Conservation (phyloP, 2,797 vertebrate species). For the Sardinella longiceps region DNA sequence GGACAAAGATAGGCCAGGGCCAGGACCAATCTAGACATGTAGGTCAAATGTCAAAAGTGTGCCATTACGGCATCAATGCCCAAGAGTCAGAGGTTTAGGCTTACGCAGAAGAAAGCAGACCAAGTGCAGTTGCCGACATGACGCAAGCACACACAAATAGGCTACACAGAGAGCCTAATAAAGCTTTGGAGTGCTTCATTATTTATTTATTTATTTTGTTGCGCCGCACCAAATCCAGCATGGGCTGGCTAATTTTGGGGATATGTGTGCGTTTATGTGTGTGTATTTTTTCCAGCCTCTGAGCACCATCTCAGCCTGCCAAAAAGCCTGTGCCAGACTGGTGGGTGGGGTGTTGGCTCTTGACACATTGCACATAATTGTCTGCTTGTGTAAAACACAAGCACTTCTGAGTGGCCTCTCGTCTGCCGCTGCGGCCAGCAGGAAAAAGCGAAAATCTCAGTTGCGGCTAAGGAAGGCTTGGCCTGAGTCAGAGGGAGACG, state of each 20-base stretch:
- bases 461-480: neutral
- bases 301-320: slow-evolving; percentile 23
- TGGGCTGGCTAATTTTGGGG: slow-evolving; percentile 21
- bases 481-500: neutral
- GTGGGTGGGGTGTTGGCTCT: slow-evolving; percentile 41
- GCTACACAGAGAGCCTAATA: slow-evolving; percentile 28
- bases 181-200: slow-evolving; percentile 1
- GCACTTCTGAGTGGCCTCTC: neutral
- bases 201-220: neutral
- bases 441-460: neutral
- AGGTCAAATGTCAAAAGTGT: slow-evolving; percentile 9
- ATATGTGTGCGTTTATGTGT: slow-evolving; percentile 9
- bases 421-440: neutral
- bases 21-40: neutral
- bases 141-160: slow-evolving; percentile 8
- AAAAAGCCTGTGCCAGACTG: slow-evolving; percentile 7
- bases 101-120: neutral
- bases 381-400: slow-evolving; percentile 38
- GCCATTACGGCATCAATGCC: neutral
- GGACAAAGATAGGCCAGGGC: slow-evolving; percentile 1
- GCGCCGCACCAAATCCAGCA: slow-evolving; percentile 24
- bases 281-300: neutral
- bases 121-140: neutral
- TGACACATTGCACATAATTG: slow-evolving; percentile 42
- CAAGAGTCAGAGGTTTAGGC: neutral